Percentiles rank a stretch among this genome's conserved stretches.
Evolutionary conservation across 2,797 vertebrate species (phyloP).

Genomic region (Numenius phaeopus): DNA sequence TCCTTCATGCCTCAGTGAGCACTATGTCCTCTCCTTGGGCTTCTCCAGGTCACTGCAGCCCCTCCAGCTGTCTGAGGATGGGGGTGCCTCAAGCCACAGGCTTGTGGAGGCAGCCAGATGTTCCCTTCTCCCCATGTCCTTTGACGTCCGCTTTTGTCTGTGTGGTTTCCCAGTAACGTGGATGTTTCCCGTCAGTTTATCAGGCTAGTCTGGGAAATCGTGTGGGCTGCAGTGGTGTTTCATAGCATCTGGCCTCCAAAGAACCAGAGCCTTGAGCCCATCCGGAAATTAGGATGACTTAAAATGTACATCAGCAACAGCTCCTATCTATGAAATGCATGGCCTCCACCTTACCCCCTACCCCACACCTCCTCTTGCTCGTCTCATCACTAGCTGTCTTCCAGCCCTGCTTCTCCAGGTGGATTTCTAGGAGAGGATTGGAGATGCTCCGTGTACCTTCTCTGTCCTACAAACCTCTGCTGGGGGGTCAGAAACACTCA

Average conservation of each 20-base stretch:
- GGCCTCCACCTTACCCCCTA: background rate
- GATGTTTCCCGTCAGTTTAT: conserved; percentile 3
- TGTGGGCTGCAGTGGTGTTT: conserved; percentile 11
- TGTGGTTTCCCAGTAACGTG: background rate
- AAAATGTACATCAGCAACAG: background rate
- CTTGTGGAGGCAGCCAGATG: background rate
- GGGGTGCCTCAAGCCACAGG: background rate
- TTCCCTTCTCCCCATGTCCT: background rate
- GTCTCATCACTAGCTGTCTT: background rate
- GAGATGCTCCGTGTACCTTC: rapidly evolving
- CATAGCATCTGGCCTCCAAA: conserved; percentile 25
- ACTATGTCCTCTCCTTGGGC: background rate
- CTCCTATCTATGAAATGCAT: background rate
- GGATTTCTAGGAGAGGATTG: background rate
- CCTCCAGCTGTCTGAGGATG: background rate
- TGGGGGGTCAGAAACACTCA: background rate
- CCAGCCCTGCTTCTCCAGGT: background rate
- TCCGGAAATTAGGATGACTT: background rate
- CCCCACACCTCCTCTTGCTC: background rate
- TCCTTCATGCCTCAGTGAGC: background rate
- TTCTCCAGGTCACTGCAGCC: background rate
- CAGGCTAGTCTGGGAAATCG: background rate
- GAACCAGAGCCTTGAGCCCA: background rate
- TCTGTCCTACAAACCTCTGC: background rate
- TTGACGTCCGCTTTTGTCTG: background rate